Conservation (phyloP, 2,797 vertebrate species). For the Amazona finschi region DNA sequence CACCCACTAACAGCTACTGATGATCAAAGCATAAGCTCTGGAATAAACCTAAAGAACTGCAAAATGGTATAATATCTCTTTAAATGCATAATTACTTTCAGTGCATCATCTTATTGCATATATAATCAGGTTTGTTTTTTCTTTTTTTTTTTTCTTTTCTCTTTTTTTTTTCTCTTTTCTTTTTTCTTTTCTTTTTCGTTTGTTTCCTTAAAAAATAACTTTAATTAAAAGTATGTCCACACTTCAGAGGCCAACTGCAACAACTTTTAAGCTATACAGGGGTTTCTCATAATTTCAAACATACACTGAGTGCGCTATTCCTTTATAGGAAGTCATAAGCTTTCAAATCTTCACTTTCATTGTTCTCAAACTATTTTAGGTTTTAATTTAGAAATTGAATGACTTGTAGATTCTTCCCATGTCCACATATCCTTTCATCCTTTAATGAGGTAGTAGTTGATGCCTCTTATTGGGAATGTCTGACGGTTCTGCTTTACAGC, state of each 20-base stretch:
- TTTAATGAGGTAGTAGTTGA: conserved; percentile 26
- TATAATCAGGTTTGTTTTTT: not conserved
- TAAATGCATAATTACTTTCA: not conserved
- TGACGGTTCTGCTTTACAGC: conserved; percentile 38
- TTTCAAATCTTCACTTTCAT: not conserved
- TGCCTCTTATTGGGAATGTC: not conserved
- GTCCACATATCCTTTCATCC: conserved; percentile 16
- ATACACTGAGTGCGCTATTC: not conserved
- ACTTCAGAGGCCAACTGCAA: not conserved
- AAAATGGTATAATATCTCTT: not conserved
- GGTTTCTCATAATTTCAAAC: not conserved
- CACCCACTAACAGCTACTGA: not conserved
- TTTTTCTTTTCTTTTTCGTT: not conserved
- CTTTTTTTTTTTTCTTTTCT: too few relatives aligned
- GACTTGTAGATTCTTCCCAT: not conserved
- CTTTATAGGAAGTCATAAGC: not conserved
- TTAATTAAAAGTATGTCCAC: not conserved
- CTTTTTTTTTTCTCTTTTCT: not conserved
- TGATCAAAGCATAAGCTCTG: not conserved
- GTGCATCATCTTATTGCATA: not conserved
- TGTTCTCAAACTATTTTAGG: not conserved
- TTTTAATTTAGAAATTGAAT: conserved; percentile 26
- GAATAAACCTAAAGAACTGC: not conserved
- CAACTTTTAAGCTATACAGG: not conserved
- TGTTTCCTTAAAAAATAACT: not conserved